phyloP scores from a whole-genome alignment of 2,113 vertebrate genomes.

The Speoplatyrhinus poulsoni region DNA sequence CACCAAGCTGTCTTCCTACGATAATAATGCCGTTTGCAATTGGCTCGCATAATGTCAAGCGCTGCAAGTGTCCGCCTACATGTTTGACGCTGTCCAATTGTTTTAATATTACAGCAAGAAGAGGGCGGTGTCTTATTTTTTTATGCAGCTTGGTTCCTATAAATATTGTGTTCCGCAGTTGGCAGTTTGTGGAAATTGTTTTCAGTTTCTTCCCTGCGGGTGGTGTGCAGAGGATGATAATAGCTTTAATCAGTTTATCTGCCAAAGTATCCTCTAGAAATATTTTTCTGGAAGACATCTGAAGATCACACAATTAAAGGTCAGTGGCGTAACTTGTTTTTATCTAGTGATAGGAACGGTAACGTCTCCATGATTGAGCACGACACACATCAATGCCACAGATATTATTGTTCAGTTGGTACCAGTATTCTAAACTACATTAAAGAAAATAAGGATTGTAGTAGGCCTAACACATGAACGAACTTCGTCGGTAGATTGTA shows the following conservation, averaged over 20 bases:
- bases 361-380: background rate
- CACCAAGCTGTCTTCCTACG: conserved; percentile 9
- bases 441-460: no score
- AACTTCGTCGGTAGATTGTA: no score
- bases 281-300: background rate
- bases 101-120: fast-evolving
- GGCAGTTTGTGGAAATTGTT: conserved; percentile 28
- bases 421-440: no score
- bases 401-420: no score
- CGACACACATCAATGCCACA: no score
- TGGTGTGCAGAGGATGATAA: conserved; percentile 15
- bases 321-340: conserved; percentile 26
- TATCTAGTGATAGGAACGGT: no score
- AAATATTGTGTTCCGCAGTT: background rate
- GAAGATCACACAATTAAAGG: conserved; percentile 45
- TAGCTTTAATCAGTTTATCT: background rate
- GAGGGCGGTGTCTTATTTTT: background rate
- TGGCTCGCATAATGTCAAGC: conserved; percentile 55
- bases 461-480: no score
- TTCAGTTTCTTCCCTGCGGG: conserved; percentile 55
- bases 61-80: conserved; percentile 31
- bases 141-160: conserved; percentile 46
- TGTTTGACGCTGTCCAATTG: conserved; percentile 22
- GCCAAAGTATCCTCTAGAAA: background rate
- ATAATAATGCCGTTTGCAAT: background rate